Evolutionary conservation across 1,140 invertebrate species (phyloP), one percentile per base, ranked within the genome.

Genomic region (Maniola jurtina): DNA sequence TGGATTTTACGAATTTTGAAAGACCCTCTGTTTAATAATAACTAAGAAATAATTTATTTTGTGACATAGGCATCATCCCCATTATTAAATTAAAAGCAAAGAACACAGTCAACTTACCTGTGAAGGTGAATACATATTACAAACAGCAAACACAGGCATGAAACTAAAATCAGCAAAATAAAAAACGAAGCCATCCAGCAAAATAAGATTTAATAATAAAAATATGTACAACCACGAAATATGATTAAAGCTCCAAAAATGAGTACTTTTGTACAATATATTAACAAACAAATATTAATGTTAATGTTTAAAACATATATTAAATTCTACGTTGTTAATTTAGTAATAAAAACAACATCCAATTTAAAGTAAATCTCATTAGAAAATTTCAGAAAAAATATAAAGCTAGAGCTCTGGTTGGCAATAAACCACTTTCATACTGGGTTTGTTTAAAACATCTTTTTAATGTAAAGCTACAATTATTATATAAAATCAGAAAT

Each of bases 161-260:
- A 55, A 55, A 67, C 58, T 75, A 77, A 76, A 74, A 76, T 65
- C 76, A 76, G 75, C 77, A 83, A 83, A 81, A 77, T 79, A 82
- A 79, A 76, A 83, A 83, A 83, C 69, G 64, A 89, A 88, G 86
- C 88, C 80, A 88, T 86, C 84, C 81, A 84, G 86, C 79, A 80
- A 69, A 83, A 86, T 81, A 85, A 81, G 76, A 74, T 89, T 89
- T 90, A 90, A 90, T 90, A 84, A 86, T 10, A 42, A 52, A 55
- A 55, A 55, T 55, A 89, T 86, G 77, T 90, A 90, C 86, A 90
- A 88, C 84, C 80, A 88, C 75, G 76, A 79, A 85, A 83, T 87
- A 84, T 63, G 72, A 81, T 90, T 90, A 88, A 88, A 88, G 86
- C 86, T 89, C 73, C 73, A 81, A 79, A 86, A 81, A 82, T 81